A percentile compares a stretch with the other conserved stretches of the same genome.
These are phyloP conservation scores for Siphlonurus alternatus DNA, from an alignment of 2,888 invertebrate species.

Conservation along the genomic window DNA sequence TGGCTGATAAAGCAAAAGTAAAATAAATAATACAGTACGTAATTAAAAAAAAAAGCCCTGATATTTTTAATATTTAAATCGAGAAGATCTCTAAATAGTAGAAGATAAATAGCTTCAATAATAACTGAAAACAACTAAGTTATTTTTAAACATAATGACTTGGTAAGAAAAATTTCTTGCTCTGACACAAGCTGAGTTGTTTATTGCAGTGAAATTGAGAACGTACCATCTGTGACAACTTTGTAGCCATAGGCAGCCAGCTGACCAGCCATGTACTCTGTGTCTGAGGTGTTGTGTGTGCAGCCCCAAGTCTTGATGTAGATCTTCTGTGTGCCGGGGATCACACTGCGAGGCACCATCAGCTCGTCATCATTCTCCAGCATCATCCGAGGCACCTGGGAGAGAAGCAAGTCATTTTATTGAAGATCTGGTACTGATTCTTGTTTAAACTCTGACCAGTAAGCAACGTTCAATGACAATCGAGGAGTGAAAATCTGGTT, in stretches of 20 bases:
- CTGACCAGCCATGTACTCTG: slow-evolving; percentile 97
- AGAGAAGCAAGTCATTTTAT: slow-evolving; percentile 9
- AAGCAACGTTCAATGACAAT: no score
- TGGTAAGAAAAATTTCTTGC: no score
- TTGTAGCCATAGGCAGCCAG: slow-evolving; percentile 75
- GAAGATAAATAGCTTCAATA: no score
- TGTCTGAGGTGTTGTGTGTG: slow-evolving; percentile 93
- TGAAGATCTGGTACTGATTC: slow-evolving; percentile 12
- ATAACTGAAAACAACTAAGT: no score
- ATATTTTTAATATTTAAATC: not conserved
- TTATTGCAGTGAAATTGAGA: not conserved
- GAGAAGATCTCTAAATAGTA: not conserved
- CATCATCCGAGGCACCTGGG: not conserved
- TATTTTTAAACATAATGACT: no score
- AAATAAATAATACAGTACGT: no score
- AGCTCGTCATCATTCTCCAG: no score
- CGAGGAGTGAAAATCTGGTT: no score
- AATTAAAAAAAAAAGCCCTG: not conserved
- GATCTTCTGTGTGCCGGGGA: slow-evolving; percentile 58
- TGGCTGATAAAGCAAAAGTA: no score
- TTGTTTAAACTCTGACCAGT: no score
- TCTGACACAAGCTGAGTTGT: no score
- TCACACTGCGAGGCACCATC: slow-evolving; percentile 25
- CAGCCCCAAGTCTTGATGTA: slow-evolving; percentile 96
- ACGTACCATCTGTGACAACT: slow-evolving; percentile 36